Evolutionary conservation across 1,140 invertebrate species (phyloP).

Genomic region (Oedothorax gibbosus): DNA sequence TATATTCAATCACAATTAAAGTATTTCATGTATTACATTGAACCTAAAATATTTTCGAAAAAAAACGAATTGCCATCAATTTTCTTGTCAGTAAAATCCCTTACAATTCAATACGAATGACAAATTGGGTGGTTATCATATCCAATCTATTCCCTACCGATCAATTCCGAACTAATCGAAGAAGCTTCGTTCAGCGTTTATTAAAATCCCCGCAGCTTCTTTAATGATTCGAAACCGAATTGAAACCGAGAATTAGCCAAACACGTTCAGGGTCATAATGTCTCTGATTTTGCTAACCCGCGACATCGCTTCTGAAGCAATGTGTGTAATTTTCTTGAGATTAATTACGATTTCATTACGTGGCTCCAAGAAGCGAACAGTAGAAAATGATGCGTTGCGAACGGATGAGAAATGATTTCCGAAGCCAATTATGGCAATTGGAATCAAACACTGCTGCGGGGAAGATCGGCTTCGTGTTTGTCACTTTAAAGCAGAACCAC

Average conservation of each 20-base stretch:
- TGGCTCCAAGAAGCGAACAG: conserved; percentile 1
- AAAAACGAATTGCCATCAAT: too few species aligned
- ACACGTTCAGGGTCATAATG: conserved; percentile 18
- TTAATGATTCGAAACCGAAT: conserved; percentile 35
- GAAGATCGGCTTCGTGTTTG: background rate
- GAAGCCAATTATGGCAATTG: background rate
- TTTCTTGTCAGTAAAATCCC: too few species aligned
- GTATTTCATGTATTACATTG: too few species aligned
- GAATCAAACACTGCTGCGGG: background rate
- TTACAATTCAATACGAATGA: too few species aligned
- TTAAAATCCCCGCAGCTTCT: conserved; percentile 33
- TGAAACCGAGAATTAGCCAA: conserved; percentile 33
- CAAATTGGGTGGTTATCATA: too few species aligned
- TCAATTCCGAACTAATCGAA: too few species aligned
- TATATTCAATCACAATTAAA: too few species aligned
- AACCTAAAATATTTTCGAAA: too few species aligned
- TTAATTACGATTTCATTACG: conserved; percentile 61
- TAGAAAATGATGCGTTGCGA: conserved; percentile 48
- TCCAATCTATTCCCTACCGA: too few species aligned
- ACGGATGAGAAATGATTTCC: conserved; percentile 50
- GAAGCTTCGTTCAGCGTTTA: conserved; percentile 11
- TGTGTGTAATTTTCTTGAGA: conserved; percentile 56
- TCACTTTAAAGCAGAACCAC: background rate
- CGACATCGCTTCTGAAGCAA: conserved; percentile 2
- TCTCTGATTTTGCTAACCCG: conserved; percentile 8